Evolutionary conservation across 2,888 invertebrate species (phyloP).

Genomic region (Embidobia sp.): DNA sequence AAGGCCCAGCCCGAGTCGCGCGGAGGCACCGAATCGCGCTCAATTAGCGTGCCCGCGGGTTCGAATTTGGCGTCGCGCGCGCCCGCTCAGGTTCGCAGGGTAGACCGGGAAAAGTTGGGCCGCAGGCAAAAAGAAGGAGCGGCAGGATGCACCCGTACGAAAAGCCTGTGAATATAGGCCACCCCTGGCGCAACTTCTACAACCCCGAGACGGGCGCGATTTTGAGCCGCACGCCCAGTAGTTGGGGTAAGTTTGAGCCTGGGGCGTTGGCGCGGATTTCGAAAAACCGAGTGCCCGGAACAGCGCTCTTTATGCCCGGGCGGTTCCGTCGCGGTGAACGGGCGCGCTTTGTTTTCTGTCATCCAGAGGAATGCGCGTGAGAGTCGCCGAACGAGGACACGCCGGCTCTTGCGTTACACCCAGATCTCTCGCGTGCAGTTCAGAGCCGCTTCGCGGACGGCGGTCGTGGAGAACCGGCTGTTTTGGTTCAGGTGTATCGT

Average conservation of each 20-base stretch:
- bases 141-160: slow-evolving; percentile 82
- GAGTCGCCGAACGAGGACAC: slow-evolving; percentile 58
- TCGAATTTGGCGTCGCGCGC: slow-evolving; percentile 44
- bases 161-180: slow-evolving; percentile 80
- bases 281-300: slow-evolving; percentile 10
- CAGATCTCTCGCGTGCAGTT: slow-evolving; percentile 2
- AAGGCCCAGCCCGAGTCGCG: slow-evolving; percentile 41
- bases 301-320: background rate
- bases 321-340: slow-evolving; percentile 55
- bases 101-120: no score
- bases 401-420: slow-evolving; percentile 39
- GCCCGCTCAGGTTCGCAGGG: no score
- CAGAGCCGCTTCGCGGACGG: no score
- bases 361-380: slow-evolving; percentile 59
- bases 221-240: slow-evolving; percentile 84
- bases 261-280: slow-evolving; percentile 36
- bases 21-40: slow-evolving; percentile 28
- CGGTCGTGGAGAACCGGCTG: no score
- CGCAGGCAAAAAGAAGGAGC: no score
- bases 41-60: slow-evolving; percentile 36
- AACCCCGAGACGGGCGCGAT: slow-evolving; percentile 84
- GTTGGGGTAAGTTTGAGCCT: slow-evolving; percentile 84
- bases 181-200: slow-evolving; percentile 82
- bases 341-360: slow-evolving; percentile 64
- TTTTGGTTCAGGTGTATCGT: no score